phyloP scores from a whole-genome alignment of 2,888 invertebrate species.

The Sylvicola fuscatus region DNA sequence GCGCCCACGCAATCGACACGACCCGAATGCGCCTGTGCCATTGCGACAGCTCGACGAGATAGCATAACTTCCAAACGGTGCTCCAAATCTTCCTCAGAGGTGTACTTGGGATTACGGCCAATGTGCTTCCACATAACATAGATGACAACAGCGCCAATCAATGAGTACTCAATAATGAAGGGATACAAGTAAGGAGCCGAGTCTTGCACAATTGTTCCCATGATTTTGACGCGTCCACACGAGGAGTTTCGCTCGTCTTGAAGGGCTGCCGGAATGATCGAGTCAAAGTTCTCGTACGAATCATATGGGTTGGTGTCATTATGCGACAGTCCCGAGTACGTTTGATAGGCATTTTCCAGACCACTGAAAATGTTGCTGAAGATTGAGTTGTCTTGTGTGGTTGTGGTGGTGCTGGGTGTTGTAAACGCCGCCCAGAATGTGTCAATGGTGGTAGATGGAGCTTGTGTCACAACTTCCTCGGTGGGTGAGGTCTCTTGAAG shows the following conservation, averaged over 20 bases:
- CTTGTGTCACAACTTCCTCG: not conserved
- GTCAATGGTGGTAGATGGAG: slow-evolving; percentile 9
- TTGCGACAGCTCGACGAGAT: slow-evolving; percentile 65
- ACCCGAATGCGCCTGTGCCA: slow-evolving; percentile 65
- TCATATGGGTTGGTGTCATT: slow-evolving; percentile 14
- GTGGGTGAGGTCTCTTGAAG: slow-evolving; percentile 3
- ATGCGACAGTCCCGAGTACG: slow-evolving; percentile 21
- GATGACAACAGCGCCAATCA: slow-evolving; percentile 86
- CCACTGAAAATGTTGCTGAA: slow-evolving; percentile 22
- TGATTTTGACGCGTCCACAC: slow-evolving; percentile 69
- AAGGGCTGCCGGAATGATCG: slow-evolving; percentile 35
- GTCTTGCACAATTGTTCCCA: slow-evolving; percentile 83
- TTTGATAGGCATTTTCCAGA: slow-evolving; percentile 23
- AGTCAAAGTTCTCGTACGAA: slow-evolving; percentile 34
- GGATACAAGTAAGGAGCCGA: slow-evolving; percentile 90
- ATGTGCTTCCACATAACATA: slow-evolving; percentile 95
- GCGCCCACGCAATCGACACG: slow-evolving; percentile 89
- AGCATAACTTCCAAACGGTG: slow-evolving; percentile 75
- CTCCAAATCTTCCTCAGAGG: slow-evolving; percentile 67
- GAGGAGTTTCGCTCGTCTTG: slow-evolving; percentile 26
- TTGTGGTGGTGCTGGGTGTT: slow-evolving; percentile 6
- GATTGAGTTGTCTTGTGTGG: slow-evolving; percentile 16
- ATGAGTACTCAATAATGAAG: slow-evolving; percentile 87
- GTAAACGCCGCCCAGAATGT: slow-evolving; percentile 17
- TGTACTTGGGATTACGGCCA: slow-evolving; percentile 64